These are phyloP conservation scores for Phallusia fumigata DNA, from an alignment of 23 tunicate species.

Conservation along the genomic window DNA sequence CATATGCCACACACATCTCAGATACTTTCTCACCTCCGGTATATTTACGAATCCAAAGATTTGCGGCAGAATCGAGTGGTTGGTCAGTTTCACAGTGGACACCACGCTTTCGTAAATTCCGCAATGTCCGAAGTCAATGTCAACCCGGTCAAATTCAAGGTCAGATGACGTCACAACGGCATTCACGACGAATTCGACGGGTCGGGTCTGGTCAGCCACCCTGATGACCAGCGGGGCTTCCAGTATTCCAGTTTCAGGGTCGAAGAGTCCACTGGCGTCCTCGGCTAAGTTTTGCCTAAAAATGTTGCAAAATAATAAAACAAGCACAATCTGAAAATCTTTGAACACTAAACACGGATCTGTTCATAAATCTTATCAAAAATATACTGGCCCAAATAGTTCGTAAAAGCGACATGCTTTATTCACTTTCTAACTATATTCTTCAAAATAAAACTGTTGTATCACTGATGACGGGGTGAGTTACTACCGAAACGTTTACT, in stretches of 20 bases:
- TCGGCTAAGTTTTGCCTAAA: constrained; percentile 64
- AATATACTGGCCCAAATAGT: no score
- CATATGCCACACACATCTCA: no score
- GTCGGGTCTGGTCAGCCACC: constrained; percentile 88
- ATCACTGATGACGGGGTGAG: no score
- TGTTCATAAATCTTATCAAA: no score
- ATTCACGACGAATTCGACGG: constrained; percentile 79
- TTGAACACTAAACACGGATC: no score
- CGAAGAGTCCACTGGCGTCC: constrained; percentile 78
- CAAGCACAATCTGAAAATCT: no score
- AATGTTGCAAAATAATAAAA: no score
- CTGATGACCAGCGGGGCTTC: constrained; percentile 82
- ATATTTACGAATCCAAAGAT: constrained; percentile 71
- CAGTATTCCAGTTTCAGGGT: constrained; percentile 72
- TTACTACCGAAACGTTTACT: no score
- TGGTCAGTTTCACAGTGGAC: constrained; percentile 56
- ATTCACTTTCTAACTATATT: no score
- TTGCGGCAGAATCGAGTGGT: constrained; percentile 86
- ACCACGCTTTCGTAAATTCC: constrained; percentile 79
- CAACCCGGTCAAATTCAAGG: constrained; percentile 55
- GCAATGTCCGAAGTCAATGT: constrained; percentile 77
- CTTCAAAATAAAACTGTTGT: no score
- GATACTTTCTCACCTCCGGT: constrained; percentile 82
- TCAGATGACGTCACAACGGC: constrained; percentile 89
- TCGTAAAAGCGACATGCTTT: no score